A percentile compares a stretch with the other conserved stretches of the same genome.
These are phyloP conservation scores for Rallus limicola DNA, from an alignment of 2,113 vertebrate genomes.

Conservation along the genomic window DNA sequence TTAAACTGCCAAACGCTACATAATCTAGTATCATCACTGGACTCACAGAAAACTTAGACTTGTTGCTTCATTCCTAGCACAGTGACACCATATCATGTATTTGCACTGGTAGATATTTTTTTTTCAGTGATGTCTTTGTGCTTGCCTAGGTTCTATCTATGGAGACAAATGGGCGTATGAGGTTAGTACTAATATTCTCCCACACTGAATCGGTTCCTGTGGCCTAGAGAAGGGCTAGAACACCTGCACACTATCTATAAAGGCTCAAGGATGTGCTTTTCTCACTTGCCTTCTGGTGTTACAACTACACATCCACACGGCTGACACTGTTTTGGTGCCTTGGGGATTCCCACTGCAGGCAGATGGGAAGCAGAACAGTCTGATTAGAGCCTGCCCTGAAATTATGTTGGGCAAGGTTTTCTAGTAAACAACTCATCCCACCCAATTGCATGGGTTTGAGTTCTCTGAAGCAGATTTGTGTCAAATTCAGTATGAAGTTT, in stretches of 20 bases:
- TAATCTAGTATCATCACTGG: neutral
- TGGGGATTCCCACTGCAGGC: neutral
- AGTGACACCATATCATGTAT: neutral
- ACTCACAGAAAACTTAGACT: neutral
- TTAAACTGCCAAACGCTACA: neutral
- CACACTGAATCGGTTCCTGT: neutral
- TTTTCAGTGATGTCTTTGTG: neutral
- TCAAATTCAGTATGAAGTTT: neutral
- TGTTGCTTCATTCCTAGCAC: neutral
- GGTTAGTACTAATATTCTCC: neutral
- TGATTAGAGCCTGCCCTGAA: neutral
- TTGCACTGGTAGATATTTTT: neutral
- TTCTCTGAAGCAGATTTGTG: neutral
- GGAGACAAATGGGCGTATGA: neutral
- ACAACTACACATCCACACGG: neutral
- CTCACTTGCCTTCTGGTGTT: neutral
- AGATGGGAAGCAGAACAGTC: neutral
- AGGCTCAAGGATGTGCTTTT: neutral
- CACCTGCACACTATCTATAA: neutral
- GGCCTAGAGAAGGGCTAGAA: neutral
- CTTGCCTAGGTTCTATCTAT: neutral
- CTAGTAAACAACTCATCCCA: neutral
- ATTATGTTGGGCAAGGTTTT: neutral
- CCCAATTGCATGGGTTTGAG: neutral
- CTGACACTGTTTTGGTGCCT: neutral